phyloP scores from a whole-genome alignment of 2,797 vertebrate genomes.

The Danio albolineatus region DNA sequence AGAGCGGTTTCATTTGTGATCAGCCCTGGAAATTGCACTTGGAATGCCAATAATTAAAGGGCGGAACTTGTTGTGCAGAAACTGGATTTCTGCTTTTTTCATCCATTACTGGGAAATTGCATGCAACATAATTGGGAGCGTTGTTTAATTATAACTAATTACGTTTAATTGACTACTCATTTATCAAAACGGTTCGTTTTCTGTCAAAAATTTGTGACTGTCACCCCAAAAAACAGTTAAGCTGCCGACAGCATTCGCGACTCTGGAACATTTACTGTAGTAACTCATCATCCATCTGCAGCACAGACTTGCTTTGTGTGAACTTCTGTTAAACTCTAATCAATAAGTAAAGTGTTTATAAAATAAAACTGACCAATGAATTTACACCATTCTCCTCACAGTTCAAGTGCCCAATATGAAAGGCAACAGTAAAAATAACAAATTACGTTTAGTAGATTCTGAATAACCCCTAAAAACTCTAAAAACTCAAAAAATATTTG shows the following conservation, averaged over 20 bases:
- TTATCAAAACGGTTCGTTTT: constrained; percentile 26
- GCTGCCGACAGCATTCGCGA: neutral
- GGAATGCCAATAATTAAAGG: constrained; percentile 21
- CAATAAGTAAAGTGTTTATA: no score
- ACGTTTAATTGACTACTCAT: constrained; percentile 22
- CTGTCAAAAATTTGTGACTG: constrained; percentile 9
- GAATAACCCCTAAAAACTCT: no score
- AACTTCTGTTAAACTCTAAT: no score
- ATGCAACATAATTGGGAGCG: constrained; percentile 4
- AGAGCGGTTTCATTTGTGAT: constrained; percentile 20
- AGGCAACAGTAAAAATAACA: no score
- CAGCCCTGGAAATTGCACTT: neutral
- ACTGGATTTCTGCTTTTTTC: no score
- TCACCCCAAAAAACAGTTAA: neutral
- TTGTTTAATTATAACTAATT: constrained; percentile 41
- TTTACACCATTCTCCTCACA: no score
- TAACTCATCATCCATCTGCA: constrained; percentile 18
- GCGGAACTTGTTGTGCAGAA: neutral
- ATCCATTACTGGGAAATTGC: constrained; percentile 12
- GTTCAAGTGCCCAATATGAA: no score
- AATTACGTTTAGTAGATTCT: no score
- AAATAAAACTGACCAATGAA: no score
- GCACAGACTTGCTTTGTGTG: constrained; percentile 2
- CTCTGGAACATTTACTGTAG: neutral
- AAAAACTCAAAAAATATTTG: no score